Percentiles rank a stretch among this genome's conserved stretches.
Conservation (phyloP, 2,797 vertebrate genomes). For the Benthosema pterotum region DNA sequence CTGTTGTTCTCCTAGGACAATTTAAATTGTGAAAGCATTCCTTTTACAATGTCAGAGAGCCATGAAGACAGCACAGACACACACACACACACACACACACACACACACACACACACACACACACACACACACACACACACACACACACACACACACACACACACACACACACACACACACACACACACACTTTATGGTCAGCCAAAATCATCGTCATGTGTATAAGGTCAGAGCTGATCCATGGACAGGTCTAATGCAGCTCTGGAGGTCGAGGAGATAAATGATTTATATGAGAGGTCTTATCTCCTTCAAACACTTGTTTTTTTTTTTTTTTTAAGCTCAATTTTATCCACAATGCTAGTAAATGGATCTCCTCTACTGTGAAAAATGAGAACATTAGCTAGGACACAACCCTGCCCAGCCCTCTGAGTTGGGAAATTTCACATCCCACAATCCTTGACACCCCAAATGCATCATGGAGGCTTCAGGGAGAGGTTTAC, state of each 20-base stretch:
- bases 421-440: slow-evolving; percentile 68
- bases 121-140: slow-evolving; percentile 12
- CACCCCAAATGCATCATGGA: slow-evolving; percentile 70
- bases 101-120: neutral
- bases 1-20: slow-evolving; percentile 42
- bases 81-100: neutral
- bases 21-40: slow-evolving; percentile 37
- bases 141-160: slow-evolving; percentile 3
- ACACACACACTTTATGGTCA: slow-evolving; percentile 10
- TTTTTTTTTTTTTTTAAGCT: slow-evolving; percentile 68
- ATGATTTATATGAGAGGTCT: slow-evolving; percentile 57
- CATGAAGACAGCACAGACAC: slow-evolving; percentile 17
- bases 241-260: slow-evolving; percentile 33
- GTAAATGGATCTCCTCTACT: slow-evolving; percentile 54
- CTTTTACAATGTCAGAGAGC: slow-evolving; percentile 1
- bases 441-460: slow-evolving; percentile 64
- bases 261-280: slow-evolving; percentile 22
- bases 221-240: slow-evolving; percentile 53
- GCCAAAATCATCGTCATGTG: slow-evolving; percentile 15
- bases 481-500: slow-evolving; percentile 46
- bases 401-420: slow-evolving; percentile 55
- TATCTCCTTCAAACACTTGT: slow-evolving; percentile 59
- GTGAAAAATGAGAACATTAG: slow-evolving; percentile 75
- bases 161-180: slow-evolving; percentile 3
- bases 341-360: slow-evolving; percentile 58